Conservation (phyloP, 2,888 invertebrate genomes). For the Eupithecia subumbrata region DNA sequence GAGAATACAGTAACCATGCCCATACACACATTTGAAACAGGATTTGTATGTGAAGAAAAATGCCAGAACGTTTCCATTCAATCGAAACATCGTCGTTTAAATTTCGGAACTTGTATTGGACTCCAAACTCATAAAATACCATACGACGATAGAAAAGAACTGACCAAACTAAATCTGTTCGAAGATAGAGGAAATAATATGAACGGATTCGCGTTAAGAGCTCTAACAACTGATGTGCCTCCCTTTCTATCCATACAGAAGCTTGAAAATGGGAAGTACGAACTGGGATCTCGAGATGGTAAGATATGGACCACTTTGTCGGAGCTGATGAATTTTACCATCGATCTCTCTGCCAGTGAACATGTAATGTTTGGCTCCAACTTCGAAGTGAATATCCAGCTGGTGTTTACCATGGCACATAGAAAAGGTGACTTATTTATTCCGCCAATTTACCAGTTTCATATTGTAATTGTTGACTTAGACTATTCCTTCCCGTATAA, state of each 20-base stretch:
- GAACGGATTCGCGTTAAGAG: constrained; percentile 61
- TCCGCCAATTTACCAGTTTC: constrained; percentile 71
- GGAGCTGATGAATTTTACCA: constrained; percentile 67
- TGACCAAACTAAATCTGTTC: constrained; percentile 54
- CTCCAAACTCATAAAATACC: constrained; percentile 51
- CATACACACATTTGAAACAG: constrained; percentile 54
- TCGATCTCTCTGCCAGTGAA: constrained; percentile 60
- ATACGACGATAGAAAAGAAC: constrained; percentile 45
- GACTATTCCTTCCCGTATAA: constrained; percentile 66
- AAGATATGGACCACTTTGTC: constrained; percentile 67
- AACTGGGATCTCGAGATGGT: constrained; percentile 65
- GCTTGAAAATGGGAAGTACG: constrained; percentile 56
- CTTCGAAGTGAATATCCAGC: constrained; percentile 62
- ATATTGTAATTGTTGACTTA: constrained; percentile 64
- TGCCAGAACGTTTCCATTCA: constrained; percentile 63
- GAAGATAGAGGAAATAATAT: constrained; percentile 65
- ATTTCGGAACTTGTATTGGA: constrained; percentile 71
- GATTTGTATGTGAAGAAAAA: constrained; percentile 60
- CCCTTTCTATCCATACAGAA: constrained; percentile 62
- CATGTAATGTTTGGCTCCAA: constrained; percentile 59
- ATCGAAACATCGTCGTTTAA: constrained; percentile 56
- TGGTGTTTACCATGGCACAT: constrained; percentile 62
- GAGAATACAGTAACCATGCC: constrained; percentile 59
- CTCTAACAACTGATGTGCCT: constrained; percentile 55
- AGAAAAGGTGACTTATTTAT: constrained; percentile 69